Evolutionary conservation across 2,888 invertebrate species (phyloP).

Genomic region (Netelia melanura): DNA sequence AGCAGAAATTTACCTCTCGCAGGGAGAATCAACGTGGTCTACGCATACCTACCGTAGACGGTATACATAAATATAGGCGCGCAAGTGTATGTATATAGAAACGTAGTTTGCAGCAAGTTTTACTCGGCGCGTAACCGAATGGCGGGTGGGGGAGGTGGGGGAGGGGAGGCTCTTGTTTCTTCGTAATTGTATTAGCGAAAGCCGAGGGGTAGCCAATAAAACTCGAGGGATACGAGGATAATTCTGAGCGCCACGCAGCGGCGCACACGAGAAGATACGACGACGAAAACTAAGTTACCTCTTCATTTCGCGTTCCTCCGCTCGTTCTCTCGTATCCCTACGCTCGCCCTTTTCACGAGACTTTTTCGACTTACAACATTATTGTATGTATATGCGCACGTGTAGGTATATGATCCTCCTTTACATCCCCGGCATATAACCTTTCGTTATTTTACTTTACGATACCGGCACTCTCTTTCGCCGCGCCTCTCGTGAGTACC

Average conservation of each 20-base stretch:
- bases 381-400: not conserved
- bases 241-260: slow-evolving; percentile 53
- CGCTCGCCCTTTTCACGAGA: slow-evolving; percentile 21
- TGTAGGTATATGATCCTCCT: slow-evolving; percentile 14
- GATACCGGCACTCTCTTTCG: slow-evolving; percentile 14
- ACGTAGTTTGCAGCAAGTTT: slow-evolving; percentile 38
- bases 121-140: slow-evolving; percentile 37
- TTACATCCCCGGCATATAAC: slow-evolving; percentile 42
- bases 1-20: not conserved
- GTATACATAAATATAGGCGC: not conserved
- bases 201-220: slow-evolving; percentile 62
- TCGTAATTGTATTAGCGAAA: slow-evolving; percentile 67
- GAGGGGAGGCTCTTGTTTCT: slow-evolving; percentile 57
- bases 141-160: not conserved
- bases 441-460: slow-evolving; percentile 54
- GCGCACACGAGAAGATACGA: slow-evolving; percentile 53
- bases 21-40: not conserved
- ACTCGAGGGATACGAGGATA: slow-evolving; percentile 62
- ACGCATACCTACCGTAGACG: not conserved
- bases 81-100: slow-evolving; percentile 11
- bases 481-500: slow-evolving; percentile 48
- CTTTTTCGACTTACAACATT: slow-evolving; percentile 16
- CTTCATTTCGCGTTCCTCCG: slow-evolving; percentile 63
- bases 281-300: slow-evolving; percentile 68
- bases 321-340: slow-evolving; percentile 25